Evolutionary conservation across 2,888 invertebrate species (phyloP), one percentile per base, ranked within the genome.

Genomic region (Ephialtes manifestator): DNA sequence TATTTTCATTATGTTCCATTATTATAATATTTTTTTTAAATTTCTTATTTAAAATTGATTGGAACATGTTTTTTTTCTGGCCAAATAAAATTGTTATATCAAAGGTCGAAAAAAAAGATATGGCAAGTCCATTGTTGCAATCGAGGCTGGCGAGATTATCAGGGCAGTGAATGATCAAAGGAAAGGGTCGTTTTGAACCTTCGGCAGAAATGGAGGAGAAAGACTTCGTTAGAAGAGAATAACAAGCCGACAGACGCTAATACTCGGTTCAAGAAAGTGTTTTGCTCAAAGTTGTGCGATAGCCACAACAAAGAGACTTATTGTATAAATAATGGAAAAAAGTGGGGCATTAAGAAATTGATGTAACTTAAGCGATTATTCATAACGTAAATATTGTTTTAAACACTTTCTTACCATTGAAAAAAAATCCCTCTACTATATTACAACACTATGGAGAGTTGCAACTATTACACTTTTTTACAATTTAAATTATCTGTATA

Each of bases 91-190:
- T 51, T 10, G 71, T 71, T 43, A 18, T 55, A 58, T 43, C 39
- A 53, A 68, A 46, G 43, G 28, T 55, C 58, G 24, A 5, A 4
- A n/a, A 48, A 48, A 4, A 53, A n/a, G 5, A 39, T 10, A 39
- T 15, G 39, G 7, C 8, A 28, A 15, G 77, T 46, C 15, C 18
- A 77, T 77, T 31, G 67, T 55, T 68, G 24, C 24, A 55, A 10
- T 15, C 46, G 55, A 77, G 68, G 39, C 60, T 60, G 78, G 70
- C 43, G 46, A 31, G 15, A 15, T 7, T 35, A 39, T 48, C 55
- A n/a, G 10, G 39, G 20, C 31, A 20, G 48, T 65, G 20, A 46
- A 60, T 20, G 70, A 79, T 79, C 60, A 71, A 71, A 79, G 70
- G 58, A 31, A 15, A 51, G 48, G 60, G 46, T 60, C n/a, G 11